Evolutionary conservation across 2,797 vertebrate species (phyloP).

Genomic region (Argyrosomus regius): DNA sequence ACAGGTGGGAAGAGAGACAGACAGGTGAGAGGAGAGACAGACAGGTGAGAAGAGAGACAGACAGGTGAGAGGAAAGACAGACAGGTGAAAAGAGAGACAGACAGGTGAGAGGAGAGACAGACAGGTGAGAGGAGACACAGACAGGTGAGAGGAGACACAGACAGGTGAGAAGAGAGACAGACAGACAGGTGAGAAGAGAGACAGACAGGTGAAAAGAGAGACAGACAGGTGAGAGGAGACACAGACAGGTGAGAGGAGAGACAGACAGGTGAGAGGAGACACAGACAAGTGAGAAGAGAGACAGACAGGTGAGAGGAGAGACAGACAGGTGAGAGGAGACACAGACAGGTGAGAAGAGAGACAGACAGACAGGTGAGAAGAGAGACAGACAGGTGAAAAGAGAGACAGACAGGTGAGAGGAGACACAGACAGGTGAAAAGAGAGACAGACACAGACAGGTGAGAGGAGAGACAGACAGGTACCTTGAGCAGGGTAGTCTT

Average conservation of each 20-base stretch:
- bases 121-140: neutral
- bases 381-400: neutral
- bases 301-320: too few relatives aligned
- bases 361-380: too few relatives aligned
- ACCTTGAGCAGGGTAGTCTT: constrained; percentile 96
- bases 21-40: neutral
- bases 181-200: neutral
- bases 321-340: too few relatives aligned
- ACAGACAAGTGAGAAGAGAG: too few relatives aligned
- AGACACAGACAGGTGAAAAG: neutral
- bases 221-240: too few relatives aligned
- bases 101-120: too few relatives aligned
- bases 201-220: too few relatives aligned
- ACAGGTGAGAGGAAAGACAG: too few relatives aligned
- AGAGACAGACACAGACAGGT: neutral
- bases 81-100: neutral
- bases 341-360: too few relatives aligned
- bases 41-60: neutral
- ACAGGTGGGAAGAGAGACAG: neutral
- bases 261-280: too few relatives aligned
- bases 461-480: constrained; percentile 26
- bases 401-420: neutral
- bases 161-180: neutral
- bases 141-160: neutral
- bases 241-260: too few relatives aligned